Evolutionary conservation across 2,888 invertebrate species (phyloP), one percentile per base, ranked within the genome.

Genomic region (Yponomeuta plumbellus): DNA sequence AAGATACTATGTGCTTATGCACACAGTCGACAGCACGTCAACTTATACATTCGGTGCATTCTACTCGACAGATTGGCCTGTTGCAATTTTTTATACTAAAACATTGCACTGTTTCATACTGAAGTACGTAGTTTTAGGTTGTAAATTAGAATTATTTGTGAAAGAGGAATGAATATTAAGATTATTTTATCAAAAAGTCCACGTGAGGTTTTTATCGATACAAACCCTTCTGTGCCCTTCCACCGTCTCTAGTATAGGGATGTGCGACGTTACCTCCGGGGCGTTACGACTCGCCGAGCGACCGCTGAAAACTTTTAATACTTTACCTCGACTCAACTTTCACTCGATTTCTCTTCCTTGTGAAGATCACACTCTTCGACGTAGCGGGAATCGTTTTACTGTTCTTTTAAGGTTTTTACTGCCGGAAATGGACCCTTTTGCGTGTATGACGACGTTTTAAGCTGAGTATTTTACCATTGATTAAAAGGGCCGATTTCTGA

Each of bases 271-370:
- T 21, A 22, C 10, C 23, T 57, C 57, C 21, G 20, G n/a, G 44
- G 44, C 44, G 44, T 52, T 17, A 52, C 44, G 17, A 17, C 44
- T 52, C 17, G 13, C 44, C 44, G 20, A 20, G n/a, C 57, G 3
- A 57, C 21, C 80, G 85, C 84, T 90, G 86, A 88, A 90, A 90
- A 90, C 88, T 90, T 90, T 89, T 91, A 90, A 91, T 90, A 90
- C 91, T 85, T 90, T 89, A 88, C 89, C 88, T 87, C 84, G 83
- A 84, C 88, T 87, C 84, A 83, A 84, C 87, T 89, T 86, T 89
- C 88, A 86, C 88, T 89, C 90, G 86, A 89, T 89, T 90, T 88
- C 85, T 83, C 83, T 86, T 83, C 85, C 85, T 84, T 86, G 75
- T 84, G 87, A 84, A 87, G 88, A 87, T 21, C 87, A 85, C 85